Evolutionary conservation across 2,888 invertebrate species (phyloP).

Genomic region (Cabera pusaria): DNA sequence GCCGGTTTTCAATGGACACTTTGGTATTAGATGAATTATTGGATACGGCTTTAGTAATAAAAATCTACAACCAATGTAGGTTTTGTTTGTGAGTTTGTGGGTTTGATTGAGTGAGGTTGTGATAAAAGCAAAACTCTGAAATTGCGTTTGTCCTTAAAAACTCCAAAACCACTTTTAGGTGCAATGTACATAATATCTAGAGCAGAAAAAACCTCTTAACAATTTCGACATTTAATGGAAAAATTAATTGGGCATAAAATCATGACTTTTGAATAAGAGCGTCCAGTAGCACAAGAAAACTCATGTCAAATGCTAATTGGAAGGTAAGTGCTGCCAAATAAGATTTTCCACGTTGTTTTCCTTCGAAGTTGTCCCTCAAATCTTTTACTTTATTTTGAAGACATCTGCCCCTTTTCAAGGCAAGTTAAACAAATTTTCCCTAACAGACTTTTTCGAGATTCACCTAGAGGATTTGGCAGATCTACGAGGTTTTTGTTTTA

Average conservation of each 20-base stretch:
- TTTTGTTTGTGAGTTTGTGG: too few relatives aligned
- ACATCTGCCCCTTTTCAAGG: constrained; percentile 68
- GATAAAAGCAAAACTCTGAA: too few relatives aligned
- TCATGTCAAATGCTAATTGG: constrained; percentile 61
- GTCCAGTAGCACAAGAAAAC: constrained; percentile 28
- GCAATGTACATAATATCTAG: constrained; percentile 6
- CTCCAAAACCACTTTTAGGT: constrained; percentile 2
- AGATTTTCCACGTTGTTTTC: constrained; percentile 54
- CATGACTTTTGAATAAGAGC: constrained; percentile 18
- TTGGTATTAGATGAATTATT: constrained; percentile 8
- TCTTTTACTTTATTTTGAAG: constrained; percentile 62
- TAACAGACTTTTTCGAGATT: constrained; percentile 73
- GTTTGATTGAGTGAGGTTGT: too few relatives aligned
- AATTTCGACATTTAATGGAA: constrained; percentile 14
- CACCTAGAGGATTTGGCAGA: constrained; percentile 71
- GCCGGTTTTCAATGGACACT: constrained; percentile 17
- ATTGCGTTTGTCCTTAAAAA: too few relatives aligned
- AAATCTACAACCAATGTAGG: too few relatives aligned
- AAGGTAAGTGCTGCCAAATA: constrained; percentile 62
- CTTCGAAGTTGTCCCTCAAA: constrained; percentile 59
- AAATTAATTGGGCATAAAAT: constrained; percentile 23
- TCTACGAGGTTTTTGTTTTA: constrained; percentile 69
- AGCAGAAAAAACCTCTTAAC: constrained; percentile 9
- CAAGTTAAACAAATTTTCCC: constrained; percentile 74
- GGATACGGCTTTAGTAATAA: constrained; percentile 4